A percentile compares a stretch with the other conserved stretches of the same genome.
Evolutionary conservation across 2,113 vertebrate genomes (phyloP).

Genomic region (Notarius lentiginosus): DNA sequence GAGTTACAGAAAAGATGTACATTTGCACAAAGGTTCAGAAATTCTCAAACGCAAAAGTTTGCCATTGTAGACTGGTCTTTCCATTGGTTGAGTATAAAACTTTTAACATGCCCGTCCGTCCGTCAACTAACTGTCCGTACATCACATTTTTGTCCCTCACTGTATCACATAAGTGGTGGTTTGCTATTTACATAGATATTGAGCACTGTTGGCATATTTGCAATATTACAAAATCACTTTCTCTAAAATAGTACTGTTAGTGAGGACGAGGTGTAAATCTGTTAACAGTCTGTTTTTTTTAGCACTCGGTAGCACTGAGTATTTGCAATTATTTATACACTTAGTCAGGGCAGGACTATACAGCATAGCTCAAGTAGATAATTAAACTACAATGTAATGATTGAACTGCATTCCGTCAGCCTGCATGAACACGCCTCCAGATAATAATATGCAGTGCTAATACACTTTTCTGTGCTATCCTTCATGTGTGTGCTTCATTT

Average conservation of each 20-base stretch:
- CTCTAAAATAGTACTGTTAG: not conserved
- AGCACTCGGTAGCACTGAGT: not conserved
- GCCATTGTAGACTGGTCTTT: not conserved
- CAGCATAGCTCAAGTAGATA: not conserved
- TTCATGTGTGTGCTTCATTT: slow-evolving; percentile 10
- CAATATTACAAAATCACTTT: not conserved
- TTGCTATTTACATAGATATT: not conserved
- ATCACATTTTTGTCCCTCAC: not conserved
- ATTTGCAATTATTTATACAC: not conserved
- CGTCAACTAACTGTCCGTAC: not conserved
- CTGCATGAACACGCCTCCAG: not conserved
- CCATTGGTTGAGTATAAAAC: not conserved
- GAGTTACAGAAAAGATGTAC: not conserved
- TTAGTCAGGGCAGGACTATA: not conserved
- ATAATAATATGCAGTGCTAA: slow-evolving; percentile 28
- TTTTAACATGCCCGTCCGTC: not conserved
- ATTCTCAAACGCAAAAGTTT: not conserved
- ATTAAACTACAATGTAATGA: not conserved
- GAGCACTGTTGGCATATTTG: not conserved
- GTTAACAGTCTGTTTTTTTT: not conserved
- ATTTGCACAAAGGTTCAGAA: not conserved
- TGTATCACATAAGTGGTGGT: not conserved
- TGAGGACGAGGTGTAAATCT: not conserved
- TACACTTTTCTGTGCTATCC: slow-evolving; percentile 10
- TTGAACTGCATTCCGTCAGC: not conserved